Evolutionary conservation across 2,797 vertebrate species (phyloP), one percentile per base, ranked within the genome.

Genomic region (Aplochiton taeniatus): DNA sequence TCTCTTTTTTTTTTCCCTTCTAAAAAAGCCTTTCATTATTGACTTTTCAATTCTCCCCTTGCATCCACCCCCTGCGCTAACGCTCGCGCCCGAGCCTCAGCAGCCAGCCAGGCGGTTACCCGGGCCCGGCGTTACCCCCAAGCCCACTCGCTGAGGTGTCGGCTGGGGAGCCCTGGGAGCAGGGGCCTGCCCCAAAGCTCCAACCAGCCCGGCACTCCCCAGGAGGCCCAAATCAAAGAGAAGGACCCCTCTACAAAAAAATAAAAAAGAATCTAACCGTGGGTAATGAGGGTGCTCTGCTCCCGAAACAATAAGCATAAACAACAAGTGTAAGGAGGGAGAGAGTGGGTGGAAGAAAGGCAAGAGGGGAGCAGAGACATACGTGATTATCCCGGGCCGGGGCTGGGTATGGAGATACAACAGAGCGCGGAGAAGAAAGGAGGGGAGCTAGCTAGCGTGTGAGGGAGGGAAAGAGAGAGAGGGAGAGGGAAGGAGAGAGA

Each of bases 41-140:
- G 91, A 92, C 90, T 90, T 92, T 91, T 86, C 89, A 90, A 89
- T 91, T 90, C 90, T 89, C 76, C 77, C 82, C 85, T 88, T 79
- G 62, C 84, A 87, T 82, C 81, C 88, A 83, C 52, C 82, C 83
- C 80, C 72, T 77, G 71, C 76, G 63, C 76, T 68, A 74, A 71
- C 66, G n/a, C 55, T 75, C 73, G 70, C 73, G 63, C 75, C 77
- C 14, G 69, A 41, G 69, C 74, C 71, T 79, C 72, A 66, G 66
- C 77, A 65, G 76, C 47, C 42, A 70, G 66, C 79, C 31, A 31
- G 31, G 31, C 31, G 31, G 31, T 31, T 31, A 31, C 31, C 79
- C 87, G 70, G 65, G 14, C 81, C 78, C 86, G 60, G 80, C 76
- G 80, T 85, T 77, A 87, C 87, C 88, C 88, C 67, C 77, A 79